These are phyloP conservation scores for Aythya baeri DNA, from an alignment of 2,113 vertebrate genomes.

Conservation along the genomic window DNA sequence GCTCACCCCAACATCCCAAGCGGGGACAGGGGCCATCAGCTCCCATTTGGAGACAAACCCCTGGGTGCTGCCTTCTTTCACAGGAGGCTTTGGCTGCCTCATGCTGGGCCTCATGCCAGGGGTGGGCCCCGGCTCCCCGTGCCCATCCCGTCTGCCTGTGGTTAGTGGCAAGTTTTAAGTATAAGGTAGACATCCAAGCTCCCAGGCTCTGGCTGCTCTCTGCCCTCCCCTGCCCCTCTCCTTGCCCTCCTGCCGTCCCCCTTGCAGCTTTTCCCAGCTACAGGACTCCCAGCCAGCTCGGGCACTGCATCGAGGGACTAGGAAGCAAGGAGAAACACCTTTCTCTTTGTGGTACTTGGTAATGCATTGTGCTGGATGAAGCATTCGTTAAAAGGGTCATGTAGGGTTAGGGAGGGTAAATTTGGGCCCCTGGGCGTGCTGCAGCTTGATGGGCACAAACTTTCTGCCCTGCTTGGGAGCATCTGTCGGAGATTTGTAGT, in stretches of 20 bases:
- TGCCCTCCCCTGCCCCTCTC: neutral
- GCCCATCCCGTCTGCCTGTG: neutral
- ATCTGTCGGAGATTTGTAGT: neutral
- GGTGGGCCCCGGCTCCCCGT: neutral
- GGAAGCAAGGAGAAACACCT: neutral
- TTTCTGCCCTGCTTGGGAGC: neutral
- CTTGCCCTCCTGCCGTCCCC: neutral
- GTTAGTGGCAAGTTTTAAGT: neutral
- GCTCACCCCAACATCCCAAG: fast-evolving
- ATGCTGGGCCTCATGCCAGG: neutral
- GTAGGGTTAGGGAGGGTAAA: slow-evolving; percentile 4
- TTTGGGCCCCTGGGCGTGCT: neutral
- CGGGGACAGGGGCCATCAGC: neutral
- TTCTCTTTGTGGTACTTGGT: slow-evolving; percentile 18
- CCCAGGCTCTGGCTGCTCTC: neutral
- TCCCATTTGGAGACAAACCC: neutral
- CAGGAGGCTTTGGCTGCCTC: neutral
- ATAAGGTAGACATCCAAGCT: neutral
- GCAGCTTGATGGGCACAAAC: neutral
- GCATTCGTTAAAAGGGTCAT: neutral
- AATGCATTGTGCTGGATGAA: slow-evolving; percentile 46
- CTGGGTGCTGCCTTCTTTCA: neutral
- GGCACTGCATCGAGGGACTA: neutral
- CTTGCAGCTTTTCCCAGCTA: neutral
- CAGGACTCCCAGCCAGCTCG: neutral